Conservation (phyloP, 2,797 vertebrate genomes). For the Lepidocolaptes lacrymiger region DNA sequence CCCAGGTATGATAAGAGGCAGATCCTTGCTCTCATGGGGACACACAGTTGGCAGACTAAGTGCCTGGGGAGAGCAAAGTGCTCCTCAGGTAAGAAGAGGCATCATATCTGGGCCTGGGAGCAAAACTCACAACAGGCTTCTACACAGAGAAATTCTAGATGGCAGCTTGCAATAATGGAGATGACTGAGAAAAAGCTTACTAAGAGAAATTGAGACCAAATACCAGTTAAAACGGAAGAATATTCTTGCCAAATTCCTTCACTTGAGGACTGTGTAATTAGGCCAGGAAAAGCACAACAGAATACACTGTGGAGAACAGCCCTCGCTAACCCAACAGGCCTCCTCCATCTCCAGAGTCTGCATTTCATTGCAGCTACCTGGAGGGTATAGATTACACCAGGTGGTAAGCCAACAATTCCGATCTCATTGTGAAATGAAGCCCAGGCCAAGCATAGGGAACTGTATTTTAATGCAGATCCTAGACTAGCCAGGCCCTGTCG, state of each 20-base stretch:
- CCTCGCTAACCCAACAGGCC: neutral
- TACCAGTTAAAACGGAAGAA: neutral
- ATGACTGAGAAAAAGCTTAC: neutral
- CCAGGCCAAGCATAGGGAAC: neutral
- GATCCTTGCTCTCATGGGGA: neutral
- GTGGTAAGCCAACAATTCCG: neutral
- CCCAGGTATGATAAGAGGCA: neutral
- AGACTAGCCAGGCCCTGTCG: neutral
- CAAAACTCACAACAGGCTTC: neutral
- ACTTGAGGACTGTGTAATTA: constrained; percentile 17
- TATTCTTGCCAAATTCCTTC: constrained; percentile 41
- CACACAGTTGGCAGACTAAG: neutral
- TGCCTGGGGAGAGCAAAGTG: neutral
- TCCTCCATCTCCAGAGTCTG: neutral
- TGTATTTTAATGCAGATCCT: neutral
- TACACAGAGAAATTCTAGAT: neutral
- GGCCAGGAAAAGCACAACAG: constrained; percentile 52
- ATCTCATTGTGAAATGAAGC: neutral
- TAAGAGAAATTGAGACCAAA: constrained; percentile 1
- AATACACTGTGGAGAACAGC: neutral
- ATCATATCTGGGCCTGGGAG: neutral
- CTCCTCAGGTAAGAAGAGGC: neutral
- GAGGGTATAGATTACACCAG: neutral
- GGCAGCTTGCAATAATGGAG: neutral
- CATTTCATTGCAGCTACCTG: constrained; percentile 16